phyloP scores from a whole-genome alignment of 2,888 invertebrate species.

The Metellina segmentata region DNA sequence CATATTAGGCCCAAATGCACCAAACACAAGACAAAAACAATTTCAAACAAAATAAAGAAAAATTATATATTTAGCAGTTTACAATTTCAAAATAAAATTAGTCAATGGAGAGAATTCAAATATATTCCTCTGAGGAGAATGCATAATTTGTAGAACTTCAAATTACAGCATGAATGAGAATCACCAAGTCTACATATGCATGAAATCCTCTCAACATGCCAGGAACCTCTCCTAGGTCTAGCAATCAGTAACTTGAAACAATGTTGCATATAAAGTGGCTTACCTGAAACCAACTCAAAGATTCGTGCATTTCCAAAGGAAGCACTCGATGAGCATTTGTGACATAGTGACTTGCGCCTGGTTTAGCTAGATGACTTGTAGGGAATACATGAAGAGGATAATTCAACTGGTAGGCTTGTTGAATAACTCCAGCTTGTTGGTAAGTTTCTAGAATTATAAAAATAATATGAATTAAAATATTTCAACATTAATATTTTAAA shows the following conservation, averaged over 20 bases:
- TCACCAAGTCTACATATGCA: no score
- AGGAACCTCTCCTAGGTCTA: no score
- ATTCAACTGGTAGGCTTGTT: slow-evolving; percentile 81
- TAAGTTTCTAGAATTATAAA: slow-evolving; percentile 79
- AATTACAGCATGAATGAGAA: no score
- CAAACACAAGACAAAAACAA: no score
- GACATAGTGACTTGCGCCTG: slow-evolving; percentile 73
- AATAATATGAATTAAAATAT: slow-evolving; percentile 3
- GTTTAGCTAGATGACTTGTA: slow-evolving; percentile 68
- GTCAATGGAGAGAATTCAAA: no score
- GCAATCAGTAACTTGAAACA: background rate
- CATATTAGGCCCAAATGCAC: no score
- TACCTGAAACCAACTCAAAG: slow-evolving; percentile 77
- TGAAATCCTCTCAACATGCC: no score
- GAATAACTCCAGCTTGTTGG: slow-evolving; percentile 81
- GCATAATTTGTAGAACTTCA: no score
- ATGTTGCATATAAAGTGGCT: background rate
- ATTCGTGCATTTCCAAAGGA: slow-evolving; percentile 76
- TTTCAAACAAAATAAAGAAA: no score
- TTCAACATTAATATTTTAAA: background rate
- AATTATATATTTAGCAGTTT: no score
- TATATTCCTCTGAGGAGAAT: no score
- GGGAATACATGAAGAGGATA: slow-evolving; percentile 79
- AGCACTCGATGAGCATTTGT: slow-evolving; percentile 74
- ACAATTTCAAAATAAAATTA: no score